Base-by-base conservation (phyloP, 2,113 vertebrate genomes). In the Eira barbara region DNA sequence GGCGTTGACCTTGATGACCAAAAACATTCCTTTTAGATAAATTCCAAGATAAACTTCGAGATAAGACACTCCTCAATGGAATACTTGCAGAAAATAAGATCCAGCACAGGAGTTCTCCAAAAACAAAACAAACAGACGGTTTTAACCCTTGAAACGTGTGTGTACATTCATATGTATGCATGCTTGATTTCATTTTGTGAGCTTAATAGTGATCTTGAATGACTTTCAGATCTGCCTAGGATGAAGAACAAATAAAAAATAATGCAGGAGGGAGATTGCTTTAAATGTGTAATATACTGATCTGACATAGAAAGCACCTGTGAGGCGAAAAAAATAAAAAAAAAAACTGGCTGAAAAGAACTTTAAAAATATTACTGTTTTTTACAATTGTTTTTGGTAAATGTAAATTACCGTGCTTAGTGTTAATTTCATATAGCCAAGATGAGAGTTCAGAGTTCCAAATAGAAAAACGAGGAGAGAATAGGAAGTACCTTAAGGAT, bases 11-110 rank as follows among this genome's bases (percentile, higher is more conserved):
- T 95, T 81, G 85, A 94, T 86, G 94, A 79, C 79, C 11, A 25
- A 87, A 95, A 91, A 17, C 73, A 91, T 94, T 93, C 61, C 47
- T 97, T 86, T 85, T 61, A 96, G 84, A 85, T 94, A 86, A 94
- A 94, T 91, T 94, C 63, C 84, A 97, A 95, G 92, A 94, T 92
- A 93, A 94, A 92, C 65, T 67, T 74, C 17, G 81, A 88, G 36
- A 90, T 96, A 96, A 95, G 91, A 79, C 31, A 34, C 27, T 52
- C 11, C 25, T 93, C 67, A 71, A 42, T 91, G 88, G 57, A 83
- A 31, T 71, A 67, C 17, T 91, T 78, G 18, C 17, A 82, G 59
- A 82, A 89, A 95, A 73, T 39, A 65, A 95, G 82, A 91, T 45
- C 52, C 92, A 81, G 85, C 11, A 55, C 1, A 57, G 36, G 4